Percentiles rank a stretch among this genome's conserved stretches.
Conservation (phyloP, 2,797 vertebrate species). For the Sphenodon punctatus region DNA sequence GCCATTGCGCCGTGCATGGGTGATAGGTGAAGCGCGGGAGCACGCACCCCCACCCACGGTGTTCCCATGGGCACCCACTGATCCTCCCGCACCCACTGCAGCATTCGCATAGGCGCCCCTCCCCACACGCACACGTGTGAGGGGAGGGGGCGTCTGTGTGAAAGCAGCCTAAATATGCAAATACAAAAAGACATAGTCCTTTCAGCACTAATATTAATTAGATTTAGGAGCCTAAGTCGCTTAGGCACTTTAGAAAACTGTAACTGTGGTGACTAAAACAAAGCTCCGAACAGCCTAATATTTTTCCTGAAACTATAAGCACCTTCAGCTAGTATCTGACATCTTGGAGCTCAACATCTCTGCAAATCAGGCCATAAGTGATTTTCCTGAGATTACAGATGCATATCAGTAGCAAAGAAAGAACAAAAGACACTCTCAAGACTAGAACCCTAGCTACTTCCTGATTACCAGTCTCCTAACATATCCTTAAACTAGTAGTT, state of each 20-base stretch:
- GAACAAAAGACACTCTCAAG: no score
- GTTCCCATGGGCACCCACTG: no score
- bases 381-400: background rate
- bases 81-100: no score
- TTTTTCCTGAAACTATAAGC: no score
- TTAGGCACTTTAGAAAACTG: background rate
- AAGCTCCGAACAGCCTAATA: background rate
- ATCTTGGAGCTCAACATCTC: background rate
- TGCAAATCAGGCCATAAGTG: background rate
- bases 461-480: no score
- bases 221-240: background rate
- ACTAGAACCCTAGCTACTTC: no score
- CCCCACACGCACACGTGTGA: constrained; percentile 2
- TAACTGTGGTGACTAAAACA: background rate
- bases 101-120: background rate
- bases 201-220: background rate
- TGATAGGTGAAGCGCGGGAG: no score
- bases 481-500: no score
- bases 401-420: no score
- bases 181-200: background rate
- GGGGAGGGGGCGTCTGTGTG: background rate
- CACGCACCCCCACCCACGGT: no score
- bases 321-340: background rate
- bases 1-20: no score
- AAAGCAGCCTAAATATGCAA: background rate